Evolutionary conservation across 1,140 invertebrate genomes (phyloP).

Genomic region (Geopemphigus sp.): DNA sequence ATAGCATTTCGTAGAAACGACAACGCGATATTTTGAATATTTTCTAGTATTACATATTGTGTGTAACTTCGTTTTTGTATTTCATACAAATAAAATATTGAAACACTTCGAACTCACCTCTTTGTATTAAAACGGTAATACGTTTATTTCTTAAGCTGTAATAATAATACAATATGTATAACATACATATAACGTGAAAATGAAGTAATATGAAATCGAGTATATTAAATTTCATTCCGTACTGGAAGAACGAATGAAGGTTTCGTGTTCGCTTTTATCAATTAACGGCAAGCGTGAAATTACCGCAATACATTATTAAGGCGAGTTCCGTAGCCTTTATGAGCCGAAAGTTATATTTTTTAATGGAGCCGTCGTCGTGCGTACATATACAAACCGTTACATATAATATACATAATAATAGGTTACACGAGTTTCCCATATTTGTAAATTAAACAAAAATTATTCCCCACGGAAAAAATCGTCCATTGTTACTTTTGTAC

Average conservation of each 20-base stretch:
- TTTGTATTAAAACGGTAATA: neutral
- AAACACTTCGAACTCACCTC: neutral
- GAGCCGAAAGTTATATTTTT: neutral
- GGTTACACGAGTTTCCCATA: neutral
- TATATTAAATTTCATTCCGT: no score
- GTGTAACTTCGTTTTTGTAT: neutral
- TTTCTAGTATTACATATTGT: no score
- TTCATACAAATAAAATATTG: neutral
- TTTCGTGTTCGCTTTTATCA: no score
- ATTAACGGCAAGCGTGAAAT: neutral
- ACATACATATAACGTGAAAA: no score
- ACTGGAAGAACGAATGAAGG: no score
- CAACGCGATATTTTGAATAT: no score
- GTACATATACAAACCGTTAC: no score
- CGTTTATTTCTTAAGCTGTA: no score
- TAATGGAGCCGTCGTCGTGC: neutral
- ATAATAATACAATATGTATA: no score
- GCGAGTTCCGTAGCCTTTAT: neutral
- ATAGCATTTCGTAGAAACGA: no score
- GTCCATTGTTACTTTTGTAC: neutral
- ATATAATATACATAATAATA: neutral
- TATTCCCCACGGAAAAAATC: neutral
- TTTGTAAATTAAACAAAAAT: conserved; percentile 13
- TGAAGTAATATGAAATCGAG: no score
- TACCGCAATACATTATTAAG: neutral